A percentile compares a stretch with the other conserved stretches of the same genome.
Conservation (phyloP, 2,797 vertebrate species). For the Gobio occitaniae region DNA sequence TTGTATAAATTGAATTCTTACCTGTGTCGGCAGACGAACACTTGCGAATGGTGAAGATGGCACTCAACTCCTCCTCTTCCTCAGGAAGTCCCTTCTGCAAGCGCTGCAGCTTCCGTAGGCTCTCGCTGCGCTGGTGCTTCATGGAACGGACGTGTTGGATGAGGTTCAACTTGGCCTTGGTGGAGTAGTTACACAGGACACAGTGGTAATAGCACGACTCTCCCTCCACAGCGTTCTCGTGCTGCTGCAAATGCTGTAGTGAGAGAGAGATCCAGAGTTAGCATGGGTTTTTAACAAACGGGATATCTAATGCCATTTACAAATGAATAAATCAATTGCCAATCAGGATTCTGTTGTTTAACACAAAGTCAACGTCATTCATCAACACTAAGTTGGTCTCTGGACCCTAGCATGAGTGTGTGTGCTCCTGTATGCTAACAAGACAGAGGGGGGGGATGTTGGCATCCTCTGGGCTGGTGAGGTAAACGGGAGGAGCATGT, state of each 20-base stretch:
- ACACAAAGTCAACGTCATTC: slow-evolving; percentile 76
- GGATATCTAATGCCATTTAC: slow-evolving; percentile 77
- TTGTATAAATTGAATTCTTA: slow-evolving; percentile 69
- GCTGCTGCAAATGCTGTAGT: slow-evolving; percentile 95
- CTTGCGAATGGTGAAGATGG: slow-evolving; percentile 98
- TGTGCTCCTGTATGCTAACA: slow-evolving; percentile 70
- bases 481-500: slow-evolving; percentile 8
- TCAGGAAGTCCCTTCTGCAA: slow-evolving; percentile 96
- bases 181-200: slow-evolving; percentile 95
- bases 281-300: slow-evolving; percentile 69
- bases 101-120: slow-evolving; percentile 95
- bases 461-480: slow-evolving; percentile 66
- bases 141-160: slow-evolving; percentile 99
- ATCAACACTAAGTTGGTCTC: slow-evolving; percentile 69
- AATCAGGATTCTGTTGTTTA: slow-evolving; percentile 82
- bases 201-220: slow-evolving; percentile 98
- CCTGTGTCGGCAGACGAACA: slow-evolving; percentile 90
- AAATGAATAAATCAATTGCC: slow-evolving; percentile 85
- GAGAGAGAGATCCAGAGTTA: slow-evolving; percentile 67
- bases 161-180: slow-evolving; percentile 99
- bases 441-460: slow-evolving; percentile 67
- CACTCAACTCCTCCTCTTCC: slow-evolving; percentile 92
- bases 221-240: slow-evolving; percentile 91
- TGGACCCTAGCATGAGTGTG: slow-evolving; percentile 71
- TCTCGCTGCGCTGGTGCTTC: slow-evolving; percentile 98